phyloP scores from a whole-genome alignment of 2,113 vertebrate genomes.

The Mobula hypostoma region DNA sequence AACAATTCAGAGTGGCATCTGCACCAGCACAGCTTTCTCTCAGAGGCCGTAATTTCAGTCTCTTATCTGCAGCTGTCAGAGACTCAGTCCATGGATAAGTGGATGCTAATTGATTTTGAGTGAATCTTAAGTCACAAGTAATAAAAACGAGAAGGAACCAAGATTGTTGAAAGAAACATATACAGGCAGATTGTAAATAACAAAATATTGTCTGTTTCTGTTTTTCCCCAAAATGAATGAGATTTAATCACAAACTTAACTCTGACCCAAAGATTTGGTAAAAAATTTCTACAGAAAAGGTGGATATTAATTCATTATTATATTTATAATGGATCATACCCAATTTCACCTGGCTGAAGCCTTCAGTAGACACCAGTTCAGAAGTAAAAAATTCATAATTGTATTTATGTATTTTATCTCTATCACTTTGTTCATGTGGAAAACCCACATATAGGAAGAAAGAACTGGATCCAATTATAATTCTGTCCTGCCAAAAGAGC shows the following conservation, averaged over 20 bases:
- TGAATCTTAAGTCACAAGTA: neutral
- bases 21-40: neutral
- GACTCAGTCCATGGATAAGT: neutral
- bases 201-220: neutral
- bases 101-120: neutral
- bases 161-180: neutral
- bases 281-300: neutral
- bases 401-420: constrained; percentile 33
- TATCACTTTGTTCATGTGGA: constrained; percentile 14
- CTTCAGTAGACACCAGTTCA: constrained; percentile 15
- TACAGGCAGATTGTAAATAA: neutral
- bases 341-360: neutral
- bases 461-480: constrained; percentile 13
- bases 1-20: neutral
- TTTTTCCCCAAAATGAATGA: neutral
- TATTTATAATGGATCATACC: constrained; percentile 16
- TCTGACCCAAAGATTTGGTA: neutral
- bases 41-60: neutral
- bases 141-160: neutral
- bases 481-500: constrained; percentile 12
- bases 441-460: constrained; percentile 26
- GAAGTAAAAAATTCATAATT: constrained; percentile 27
- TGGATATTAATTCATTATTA: neutral
- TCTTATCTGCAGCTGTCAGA: neutral
- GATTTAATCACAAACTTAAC: too few relatives aligned